These are phyloP conservation scores for Thalassophryne amazonica DNA, from an alignment of 2,797 vertebrate species.

Conservation along the genomic window DNA sequence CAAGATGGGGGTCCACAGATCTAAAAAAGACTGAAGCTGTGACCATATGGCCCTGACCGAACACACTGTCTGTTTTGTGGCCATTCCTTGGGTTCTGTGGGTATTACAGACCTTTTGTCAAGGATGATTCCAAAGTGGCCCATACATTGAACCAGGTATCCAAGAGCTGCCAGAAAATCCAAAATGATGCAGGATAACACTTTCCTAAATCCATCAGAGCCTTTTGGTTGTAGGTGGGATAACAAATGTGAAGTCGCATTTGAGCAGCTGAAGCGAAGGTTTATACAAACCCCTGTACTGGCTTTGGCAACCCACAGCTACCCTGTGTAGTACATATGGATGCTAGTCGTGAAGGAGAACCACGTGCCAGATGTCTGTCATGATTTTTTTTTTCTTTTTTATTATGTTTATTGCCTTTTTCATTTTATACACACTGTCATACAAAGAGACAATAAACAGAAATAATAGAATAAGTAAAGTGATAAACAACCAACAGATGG, in stretches of 20 bases:
- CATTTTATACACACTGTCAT: too few species aligned
- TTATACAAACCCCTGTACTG: not conserved
- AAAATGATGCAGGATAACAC: not conserved
- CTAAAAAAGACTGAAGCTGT: slow-evolving; percentile 3
- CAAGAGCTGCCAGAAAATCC: not conserved
- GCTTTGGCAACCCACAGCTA: slow-evolving; percentile 3
- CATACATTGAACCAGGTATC: not conserved
- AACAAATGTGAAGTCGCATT: slow-evolving; percentile 4
- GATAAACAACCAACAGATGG: too few species aligned
- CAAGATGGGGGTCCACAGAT: not conserved
- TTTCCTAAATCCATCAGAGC: not conserved
- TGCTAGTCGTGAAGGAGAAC: not conserved
- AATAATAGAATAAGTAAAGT: too few species aligned
- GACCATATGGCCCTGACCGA: not conserved
- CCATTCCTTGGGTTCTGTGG: not conserved
- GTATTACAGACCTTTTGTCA: slow-evolving; percentile 1
- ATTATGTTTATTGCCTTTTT: too few species aligned
- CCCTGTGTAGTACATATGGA: slow-evolving; percentile 1
- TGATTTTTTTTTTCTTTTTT: too few species aligned
- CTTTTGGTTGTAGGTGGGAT: not conserved
- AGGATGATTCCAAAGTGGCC: not conserved
- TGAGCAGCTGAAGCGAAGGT: not conserved
- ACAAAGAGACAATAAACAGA: too few species aligned
- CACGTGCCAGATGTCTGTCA: too few species aligned
- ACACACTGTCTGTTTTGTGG: not conserved